These are phyloP conservation scores for Trypoxylus dichotomus DNA, from an alignment of 1,140 invertebrate species.

Conservation along the genomic window DNA sequence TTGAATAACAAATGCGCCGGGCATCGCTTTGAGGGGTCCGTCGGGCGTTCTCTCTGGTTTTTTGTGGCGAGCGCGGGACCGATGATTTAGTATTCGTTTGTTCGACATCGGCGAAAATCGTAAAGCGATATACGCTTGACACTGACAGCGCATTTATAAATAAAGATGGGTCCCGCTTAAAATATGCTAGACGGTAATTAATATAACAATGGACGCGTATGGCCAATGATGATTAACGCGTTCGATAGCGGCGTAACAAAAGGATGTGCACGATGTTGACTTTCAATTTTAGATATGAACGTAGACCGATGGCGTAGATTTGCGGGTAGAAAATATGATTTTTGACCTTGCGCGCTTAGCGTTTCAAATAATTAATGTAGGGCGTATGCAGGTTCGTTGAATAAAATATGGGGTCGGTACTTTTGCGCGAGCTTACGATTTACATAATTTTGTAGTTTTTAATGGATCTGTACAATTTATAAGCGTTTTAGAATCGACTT, in stretches of 20 bases:
- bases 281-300: not conserved
- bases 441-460: too few relatives aligned
- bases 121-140: not conserved
- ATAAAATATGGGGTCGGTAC: too few relatives aligned
- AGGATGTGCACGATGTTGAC: not conserved
- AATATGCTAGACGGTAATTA: constrained; percentile 4
- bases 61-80: not conserved
- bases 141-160: constrained; percentile 10
- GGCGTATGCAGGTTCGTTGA: too few relatives aligned
- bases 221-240: not conserved
- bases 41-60: not conserved
- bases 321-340: not conserved
- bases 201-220: constrained; percentile 8
- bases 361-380: too few relatives aligned
- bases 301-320: too few relatives aligned
- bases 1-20: constrained; percentile 16
- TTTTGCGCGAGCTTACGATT: too few relatives aligned
- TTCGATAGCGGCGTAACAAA: not conserved
- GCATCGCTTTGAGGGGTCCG: not conserved
- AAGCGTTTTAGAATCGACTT: too few relatives aligned
- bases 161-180: constrained; percentile 4
- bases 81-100: constrained; percentile 8
- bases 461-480: too few relatives aligned
- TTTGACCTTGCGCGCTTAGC: too few relatives aligned
- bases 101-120: constrained; percentile 5